These are phyloP conservation scores for Propithecus deckenii DNA, from an alignment of 2,797 vertebrate species.

Conservation along the genomic window DNA sequence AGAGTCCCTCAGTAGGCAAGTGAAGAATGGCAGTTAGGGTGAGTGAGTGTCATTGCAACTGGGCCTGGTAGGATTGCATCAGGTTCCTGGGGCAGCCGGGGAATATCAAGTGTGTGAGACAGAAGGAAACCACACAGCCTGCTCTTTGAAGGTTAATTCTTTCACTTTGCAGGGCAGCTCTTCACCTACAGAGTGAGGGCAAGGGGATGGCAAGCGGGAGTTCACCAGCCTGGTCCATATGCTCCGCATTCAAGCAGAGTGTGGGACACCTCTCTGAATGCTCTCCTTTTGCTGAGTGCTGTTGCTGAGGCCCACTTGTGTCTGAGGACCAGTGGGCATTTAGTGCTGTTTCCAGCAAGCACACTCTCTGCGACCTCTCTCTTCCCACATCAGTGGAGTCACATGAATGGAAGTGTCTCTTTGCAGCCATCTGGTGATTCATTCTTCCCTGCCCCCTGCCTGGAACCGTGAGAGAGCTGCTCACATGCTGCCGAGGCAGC, in stretches of 20 bases:
- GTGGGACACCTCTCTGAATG: fast-evolving
- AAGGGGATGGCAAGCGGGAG: background rate
- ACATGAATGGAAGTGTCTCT: constrained; percentile 24
- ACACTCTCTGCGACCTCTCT: background rate
- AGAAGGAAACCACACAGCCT: background rate
- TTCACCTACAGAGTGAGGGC: background rate
- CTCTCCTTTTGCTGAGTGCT: background rate
- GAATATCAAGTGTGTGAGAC: background rate
- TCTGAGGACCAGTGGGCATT: background rate
- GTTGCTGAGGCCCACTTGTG: background rate
- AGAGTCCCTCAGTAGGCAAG: no score
- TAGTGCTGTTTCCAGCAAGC: background rate
- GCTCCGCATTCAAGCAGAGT: fast-evolving
- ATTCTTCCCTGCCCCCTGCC: background rate
- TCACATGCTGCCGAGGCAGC: background rate
- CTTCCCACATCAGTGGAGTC: background rate
- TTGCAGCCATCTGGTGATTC: constrained; percentile 55
- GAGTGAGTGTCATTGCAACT: background rate
- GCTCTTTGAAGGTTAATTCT: constrained; percentile 50
- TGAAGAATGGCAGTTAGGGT: background rate
- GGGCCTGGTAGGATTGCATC: background rate
- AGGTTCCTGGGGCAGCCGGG: background rate
- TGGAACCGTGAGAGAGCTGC: background rate
- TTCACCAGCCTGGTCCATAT: no score
- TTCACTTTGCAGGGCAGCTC: background rate